A percentile compares a stretch with the other conserved stretches of the same genome.
Evolutionary conservation across 2,797 vertebrate genomes (phyloP).

Genomic region (Myripristis murdjan): DNA sequence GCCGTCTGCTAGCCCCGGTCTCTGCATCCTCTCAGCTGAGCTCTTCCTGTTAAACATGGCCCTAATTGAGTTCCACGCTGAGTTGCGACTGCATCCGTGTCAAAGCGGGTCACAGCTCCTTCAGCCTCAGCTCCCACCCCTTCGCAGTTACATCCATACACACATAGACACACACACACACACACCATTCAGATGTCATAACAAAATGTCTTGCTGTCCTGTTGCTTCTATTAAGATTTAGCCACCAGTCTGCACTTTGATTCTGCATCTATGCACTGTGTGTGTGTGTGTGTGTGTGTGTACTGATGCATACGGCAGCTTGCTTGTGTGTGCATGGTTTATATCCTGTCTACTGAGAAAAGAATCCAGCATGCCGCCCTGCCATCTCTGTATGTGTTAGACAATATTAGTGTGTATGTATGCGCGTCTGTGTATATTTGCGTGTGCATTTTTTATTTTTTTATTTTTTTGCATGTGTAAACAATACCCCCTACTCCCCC

Average conservation of each 20-base stretch:
- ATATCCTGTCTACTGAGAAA: no score
- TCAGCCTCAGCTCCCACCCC: no score
- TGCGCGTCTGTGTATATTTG: constrained; percentile 6
- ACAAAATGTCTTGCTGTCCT: constrained; percentile 29
- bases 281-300: constrained; percentile 1
- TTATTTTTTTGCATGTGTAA: constrained; percentile 16
- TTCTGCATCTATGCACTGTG: constrained; percentile 2
- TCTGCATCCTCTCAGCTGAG: constrained; percentile 31
- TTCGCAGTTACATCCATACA: constrained; percentile 7
- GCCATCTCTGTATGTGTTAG: neutral
- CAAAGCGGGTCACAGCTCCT: constrained; percentile 30
- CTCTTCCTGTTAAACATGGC: constrained; percentile 19
- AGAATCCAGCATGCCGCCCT: no score
- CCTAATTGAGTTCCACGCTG: constrained; percentile 18
- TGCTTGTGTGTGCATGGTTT: neutral
- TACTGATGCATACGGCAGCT: neutral
- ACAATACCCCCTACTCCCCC: constrained; percentile 1
- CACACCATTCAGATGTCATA: no score
- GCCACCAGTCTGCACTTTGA: constrained; percentile 12
- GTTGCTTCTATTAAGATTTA: constrained; percentile 10
- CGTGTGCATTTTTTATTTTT: no score
- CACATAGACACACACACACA: neutral
- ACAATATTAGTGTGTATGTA: neutral
- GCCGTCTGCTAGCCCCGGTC: neutral
- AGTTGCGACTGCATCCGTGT: constrained; percentile 14